Conservation (phyloP, 35 echinoderm and acorn worm species). For the Ophioderma brevispina region DNA sequence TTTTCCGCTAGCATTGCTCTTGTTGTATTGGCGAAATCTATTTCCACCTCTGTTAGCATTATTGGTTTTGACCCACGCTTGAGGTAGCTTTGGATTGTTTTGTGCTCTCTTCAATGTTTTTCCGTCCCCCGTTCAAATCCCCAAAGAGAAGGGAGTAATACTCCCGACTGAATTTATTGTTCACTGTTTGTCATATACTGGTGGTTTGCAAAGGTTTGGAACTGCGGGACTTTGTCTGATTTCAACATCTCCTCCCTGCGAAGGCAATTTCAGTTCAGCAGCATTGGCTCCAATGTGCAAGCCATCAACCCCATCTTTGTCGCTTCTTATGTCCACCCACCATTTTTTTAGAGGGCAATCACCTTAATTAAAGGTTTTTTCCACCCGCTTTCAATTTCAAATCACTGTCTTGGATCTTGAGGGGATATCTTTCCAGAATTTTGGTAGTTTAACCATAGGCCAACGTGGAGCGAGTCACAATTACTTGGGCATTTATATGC, state of each 20-base stretch:
- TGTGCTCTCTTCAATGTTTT: slow-evolving; percentile 61
- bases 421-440: slow-evolving; percentile 64
- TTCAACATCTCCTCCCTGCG: background rate
- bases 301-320: slow-evolving; percentile 28
- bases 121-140: slow-evolving; percentile 45
- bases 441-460: slow-evolving; percentile 51
- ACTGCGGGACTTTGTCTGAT: slow-evolving; percentile 27
- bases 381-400: slow-evolving; percentile 33
- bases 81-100: slow-evolving; percentile 48
- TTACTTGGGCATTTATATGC: slow-evolving; percentile 22
- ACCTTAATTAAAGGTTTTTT: slow-evolving; percentile 40
- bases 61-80: background rate
- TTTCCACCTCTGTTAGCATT: background rate
- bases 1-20: too few species aligned
- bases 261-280: slow-evolving; percentile 34
- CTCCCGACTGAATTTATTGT: background rate
- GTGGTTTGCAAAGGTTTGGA: slow-evolving; percentile 33
- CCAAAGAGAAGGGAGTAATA: slow-evolving; percentile 35
- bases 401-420: slow-evolving; percentile 19
- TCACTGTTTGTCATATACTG: background rate
- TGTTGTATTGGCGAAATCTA: background rate
- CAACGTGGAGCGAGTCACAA: slow-evolving; percentile 1
- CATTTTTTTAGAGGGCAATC: background rate
- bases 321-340: background rate
- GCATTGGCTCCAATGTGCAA: slow-evolving; percentile 28